These are phyloP conservation scores for Scaptomyza caliginosa DNA, from an alignment of 2,888 invertebrate genomes.

Conservation along the genomic window DNA sequence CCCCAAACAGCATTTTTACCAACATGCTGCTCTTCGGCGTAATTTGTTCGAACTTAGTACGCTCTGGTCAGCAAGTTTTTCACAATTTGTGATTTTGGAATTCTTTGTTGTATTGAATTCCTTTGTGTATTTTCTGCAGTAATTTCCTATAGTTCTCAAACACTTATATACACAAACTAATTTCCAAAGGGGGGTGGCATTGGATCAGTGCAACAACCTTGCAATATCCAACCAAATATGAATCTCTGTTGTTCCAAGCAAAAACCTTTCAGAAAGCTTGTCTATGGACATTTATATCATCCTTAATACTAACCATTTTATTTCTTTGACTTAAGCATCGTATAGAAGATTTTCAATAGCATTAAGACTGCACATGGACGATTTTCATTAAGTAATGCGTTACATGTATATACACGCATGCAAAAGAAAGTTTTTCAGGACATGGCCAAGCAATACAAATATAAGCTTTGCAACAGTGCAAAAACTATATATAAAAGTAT, in stretches of 20 bases:
- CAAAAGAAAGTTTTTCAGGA: neutral
- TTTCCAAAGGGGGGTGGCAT: neutral
- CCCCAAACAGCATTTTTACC: constrained; percentile 32
- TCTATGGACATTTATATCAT: constrained; percentile 27
- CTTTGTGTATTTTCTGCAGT: constrained; percentile 19
- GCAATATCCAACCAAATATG: neutral
- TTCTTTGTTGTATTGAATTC: constrained; percentile 36
- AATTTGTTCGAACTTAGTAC: constrained; percentile 55
- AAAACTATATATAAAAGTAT: constrained; percentile 8
- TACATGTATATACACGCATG: neutral
- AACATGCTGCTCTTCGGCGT: constrained; percentile 48
- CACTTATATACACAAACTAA: constrained; percentile 2
- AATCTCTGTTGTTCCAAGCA: too few species aligned
- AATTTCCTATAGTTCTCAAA: constrained; percentile 21
- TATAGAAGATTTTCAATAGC: neutral
- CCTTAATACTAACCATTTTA: too few species aligned
- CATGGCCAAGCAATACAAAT: neutral
- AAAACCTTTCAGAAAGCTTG: too few species aligned
- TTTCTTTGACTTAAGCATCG: too few species aligned
- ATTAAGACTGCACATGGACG: neutral
- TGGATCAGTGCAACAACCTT: neutral
- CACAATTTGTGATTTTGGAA: constrained; percentile 47
- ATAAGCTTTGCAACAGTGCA: constrained; percentile 4
- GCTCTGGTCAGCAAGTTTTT: constrained; percentile 20
- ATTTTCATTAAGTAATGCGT: neutral